Conservation (phyloP, 2,113 vertebrate genomes). For the Cephalopterus ornatus region DNA sequence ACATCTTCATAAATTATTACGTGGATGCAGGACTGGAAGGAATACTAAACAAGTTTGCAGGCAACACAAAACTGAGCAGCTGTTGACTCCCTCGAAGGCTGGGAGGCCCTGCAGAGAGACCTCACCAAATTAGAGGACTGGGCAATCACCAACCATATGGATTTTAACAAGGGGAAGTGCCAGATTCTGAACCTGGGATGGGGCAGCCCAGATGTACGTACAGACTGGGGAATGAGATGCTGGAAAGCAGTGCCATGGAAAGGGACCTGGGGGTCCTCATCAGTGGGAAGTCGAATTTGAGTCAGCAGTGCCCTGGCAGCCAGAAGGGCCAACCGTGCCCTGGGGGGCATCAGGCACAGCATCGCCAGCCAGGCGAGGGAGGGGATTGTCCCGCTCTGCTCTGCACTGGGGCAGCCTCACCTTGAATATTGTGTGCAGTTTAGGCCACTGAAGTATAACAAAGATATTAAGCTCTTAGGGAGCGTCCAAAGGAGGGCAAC, state of each 20-base stretch:
- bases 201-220: background rate
- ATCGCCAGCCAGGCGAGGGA: rapidly evolving
- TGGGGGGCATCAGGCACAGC: background rate
- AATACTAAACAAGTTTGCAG: background rate
- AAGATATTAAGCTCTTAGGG: background rate
- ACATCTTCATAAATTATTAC: background rate
- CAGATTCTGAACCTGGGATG: background rate
- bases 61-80: background rate
- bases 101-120: background rate
- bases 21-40: background rate
- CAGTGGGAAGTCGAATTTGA: background rate
- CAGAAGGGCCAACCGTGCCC: background rate
- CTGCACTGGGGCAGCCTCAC: background rate
- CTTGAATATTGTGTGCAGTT: background rate
- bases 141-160: background rate
- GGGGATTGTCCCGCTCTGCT: background rate
- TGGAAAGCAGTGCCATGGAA: background rate
- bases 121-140: background rate
- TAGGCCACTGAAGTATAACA: background rate
- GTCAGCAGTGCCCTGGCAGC: background rate
- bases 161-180: background rate
- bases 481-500: background rate
- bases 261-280: background rate
- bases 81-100: background rate
- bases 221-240: background rate